phyloP scores from a whole-genome alignment of 2,797 vertebrate species.

The Chiloscyllium punctatum region DNA sequence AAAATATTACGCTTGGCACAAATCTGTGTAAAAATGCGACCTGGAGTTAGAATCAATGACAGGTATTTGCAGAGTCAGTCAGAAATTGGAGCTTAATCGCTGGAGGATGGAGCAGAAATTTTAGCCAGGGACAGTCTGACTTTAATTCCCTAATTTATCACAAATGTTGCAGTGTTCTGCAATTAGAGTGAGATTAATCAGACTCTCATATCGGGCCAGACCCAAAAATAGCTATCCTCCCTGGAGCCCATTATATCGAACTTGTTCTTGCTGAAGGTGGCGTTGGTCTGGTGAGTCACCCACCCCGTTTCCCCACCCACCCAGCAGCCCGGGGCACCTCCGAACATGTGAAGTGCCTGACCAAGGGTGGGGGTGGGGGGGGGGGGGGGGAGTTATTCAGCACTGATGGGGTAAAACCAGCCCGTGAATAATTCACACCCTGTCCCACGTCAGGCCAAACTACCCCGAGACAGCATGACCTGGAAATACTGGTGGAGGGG shows the following conservation, averaged over 20 bases:
- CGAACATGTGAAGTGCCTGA: too few species aligned
- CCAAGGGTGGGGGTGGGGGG: too few species aligned
- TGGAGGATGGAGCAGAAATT: background rate
- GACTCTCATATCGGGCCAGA: background rate
- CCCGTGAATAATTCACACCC: background rate
- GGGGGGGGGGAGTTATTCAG: too few species aligned
- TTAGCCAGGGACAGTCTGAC: background rate
- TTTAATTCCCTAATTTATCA: background rate
- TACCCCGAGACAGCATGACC: too few species aligned
- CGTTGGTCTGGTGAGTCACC: too few species aligned
- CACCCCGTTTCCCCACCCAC: too few species aligned
- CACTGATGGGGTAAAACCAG: too few species aligned
- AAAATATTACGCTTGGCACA: slow-evolving; percentile 7
- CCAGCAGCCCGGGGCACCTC: too few species aligned
- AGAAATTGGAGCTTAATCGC: background rate
- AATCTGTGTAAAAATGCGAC: background rate
- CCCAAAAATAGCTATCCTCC: background rate
- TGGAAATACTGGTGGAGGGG: too few species aligned
- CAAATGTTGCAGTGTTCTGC: background rate
- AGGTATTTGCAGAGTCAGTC: background rate
- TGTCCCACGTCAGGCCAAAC: rapidly evolving
- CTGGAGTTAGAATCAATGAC: background rate
- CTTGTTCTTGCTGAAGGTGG: background rate
- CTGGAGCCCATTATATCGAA: background rate
- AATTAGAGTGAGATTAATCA: background rate